Evolutionary conservation across 2,113 vertebrate species (phyloP), one percentile per base, ranked within the genome.

Genomic region (Melanostigma gelatinosum): DNA sequence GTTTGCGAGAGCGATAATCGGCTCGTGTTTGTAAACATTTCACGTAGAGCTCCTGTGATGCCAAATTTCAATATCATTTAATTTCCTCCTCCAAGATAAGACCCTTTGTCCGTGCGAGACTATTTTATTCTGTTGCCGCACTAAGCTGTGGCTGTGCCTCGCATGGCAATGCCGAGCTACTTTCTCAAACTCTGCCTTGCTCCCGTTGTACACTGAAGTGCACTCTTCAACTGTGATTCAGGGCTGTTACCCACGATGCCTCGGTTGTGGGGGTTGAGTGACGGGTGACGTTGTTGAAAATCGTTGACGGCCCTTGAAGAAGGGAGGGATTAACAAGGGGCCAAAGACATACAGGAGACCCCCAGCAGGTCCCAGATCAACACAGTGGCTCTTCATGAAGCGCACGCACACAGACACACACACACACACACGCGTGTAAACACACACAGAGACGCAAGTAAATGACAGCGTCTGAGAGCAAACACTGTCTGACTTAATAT

Each of bases 71-170:
- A 91, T 88, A 89, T 64, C 76, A 85, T 89, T 90, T 91, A 85
- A 91, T 93, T 91, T 92, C 92, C 92, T 78, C 68, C 77, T 64
- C 54, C 24, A 58, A 48, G 91, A 91, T 91, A 92, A 92, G 82
- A 75, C 83, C 85, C 84, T 91, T 91, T 92, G 91, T 91, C 71
- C 69, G 11, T 72, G 79, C 83, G 72, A 78, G 83, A 81, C 80
- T 29, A 80, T 89, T 90, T 74, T 52, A 81, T 86, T 87, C 83
- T n/a, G 79, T 84, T 73, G 7, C 63, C 50, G 82, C 78, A 84
- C 85, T 60, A 62, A 72, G 78, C 87, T 50, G 1, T 15, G n/a
- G 66, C 52, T 83, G 85, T 86, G 91, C 81, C 58, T 75, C 1
- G 85, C 85, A 91, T 92, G 63, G 85, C 82, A 88, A 91, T 90